These are phyloP conservation scores for Cardiocondyla obscurior DNA, from an alignment of 1,140 invertebrate genomes.

Conservation along the genomic window DNA sequence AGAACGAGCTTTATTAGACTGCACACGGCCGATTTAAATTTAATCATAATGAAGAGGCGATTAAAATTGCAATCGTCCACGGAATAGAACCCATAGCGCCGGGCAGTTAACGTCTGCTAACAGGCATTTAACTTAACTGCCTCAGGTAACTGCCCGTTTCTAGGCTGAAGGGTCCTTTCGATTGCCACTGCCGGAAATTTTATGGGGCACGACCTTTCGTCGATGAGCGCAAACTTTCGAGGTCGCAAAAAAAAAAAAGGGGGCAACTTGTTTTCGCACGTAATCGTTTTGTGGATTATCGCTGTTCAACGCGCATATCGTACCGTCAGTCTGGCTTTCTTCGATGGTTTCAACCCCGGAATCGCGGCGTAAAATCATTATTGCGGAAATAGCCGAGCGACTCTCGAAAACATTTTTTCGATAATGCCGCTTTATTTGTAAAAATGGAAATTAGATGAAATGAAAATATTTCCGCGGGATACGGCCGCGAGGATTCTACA, in stretches of 20 bases:
- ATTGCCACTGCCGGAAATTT: constrained; percentile 80
- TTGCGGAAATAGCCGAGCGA: not conserved
- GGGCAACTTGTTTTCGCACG: not conserved
- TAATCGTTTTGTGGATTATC: constrained; percentile 25
- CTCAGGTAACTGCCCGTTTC: constrained; percentile 83
- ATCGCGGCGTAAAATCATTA: constrained; percentile 34
- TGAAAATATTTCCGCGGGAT: not conserved
- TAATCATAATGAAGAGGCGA: constrained; percentile 83
- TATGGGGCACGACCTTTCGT: constrained; percentile 73
- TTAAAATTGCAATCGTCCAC: constrained; percentile 83
- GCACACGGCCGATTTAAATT: constrained; percentile 81
- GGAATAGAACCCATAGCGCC: constrained; percentile 79
- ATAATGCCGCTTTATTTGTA: constrained; percentile 16
- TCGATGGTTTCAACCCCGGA: not conserved
- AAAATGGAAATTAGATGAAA: not conserved
- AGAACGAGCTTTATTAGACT: constrained; percentile 79
- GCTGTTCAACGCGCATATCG: no score
- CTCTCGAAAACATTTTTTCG: not conserved
- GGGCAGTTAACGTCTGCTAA: constrained; percentile 82
- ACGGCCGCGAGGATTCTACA: not conserved
- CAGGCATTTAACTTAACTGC: constrained; percentile 84
- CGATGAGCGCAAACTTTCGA: constrained; percentile 56
- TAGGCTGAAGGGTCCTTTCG: constrained; percentile 83
- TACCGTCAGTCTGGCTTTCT: not conserved
- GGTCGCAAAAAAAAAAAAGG: constrained; percentile 9